Evolutionary conservation across 2,113 vertebrate genomes (phyloP).

Genomic region (Taurulus bubalis): DNA sequence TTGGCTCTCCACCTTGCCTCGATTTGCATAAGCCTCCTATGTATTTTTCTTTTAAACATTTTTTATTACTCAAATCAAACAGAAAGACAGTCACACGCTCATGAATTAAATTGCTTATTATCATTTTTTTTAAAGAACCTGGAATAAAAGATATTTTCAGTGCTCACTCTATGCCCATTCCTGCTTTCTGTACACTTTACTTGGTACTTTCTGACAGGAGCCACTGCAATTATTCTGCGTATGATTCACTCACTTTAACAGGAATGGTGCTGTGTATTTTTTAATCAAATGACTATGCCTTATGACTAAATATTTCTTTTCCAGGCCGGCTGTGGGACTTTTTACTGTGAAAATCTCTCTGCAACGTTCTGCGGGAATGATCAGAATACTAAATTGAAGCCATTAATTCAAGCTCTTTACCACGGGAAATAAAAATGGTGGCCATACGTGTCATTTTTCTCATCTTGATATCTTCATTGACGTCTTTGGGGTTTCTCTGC

Average conservation of each 20-base stretch:
- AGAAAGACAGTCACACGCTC: constrained; percentile 8
- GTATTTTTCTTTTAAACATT: background rate
- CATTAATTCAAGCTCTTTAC: constrained; percentile 58
- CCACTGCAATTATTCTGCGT: constrained; percentile 17
- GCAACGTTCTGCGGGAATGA: constrained; percentile 42
- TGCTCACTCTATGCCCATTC: background rate
- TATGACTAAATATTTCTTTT: constrained; percentile 31
- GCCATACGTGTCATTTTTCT: constrained; percentile 40
- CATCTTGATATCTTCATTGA: constrained; percentile 58
- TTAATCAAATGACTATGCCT: constrained; percentile 1
- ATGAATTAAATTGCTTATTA: background rate
- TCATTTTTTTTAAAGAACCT: background rate
- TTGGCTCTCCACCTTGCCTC: constrained; percentile 32
- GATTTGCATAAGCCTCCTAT: constrained; percentile 53
- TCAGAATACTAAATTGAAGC: constrained; percentile 60
- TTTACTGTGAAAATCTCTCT: constrained; percentile 41
- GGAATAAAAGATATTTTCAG: background rate
- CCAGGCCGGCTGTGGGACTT: constrained; percentile 32
- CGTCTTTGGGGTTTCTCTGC: constrained; percentile 46
- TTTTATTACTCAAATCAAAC: constrained; percentile 34
- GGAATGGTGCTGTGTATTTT: constrained; percentile 32
- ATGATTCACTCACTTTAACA: constrained; percentile 32
- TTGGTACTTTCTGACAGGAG: constrained; percentile 6
- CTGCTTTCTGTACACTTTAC: background rate
- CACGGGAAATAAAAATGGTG: constrained; percentile 20